Evolutionary conservation across 2,888 invertebrate species (phyloP), one percentile per base, ranked within the genome.

Genomic region (Troides aeacus): DNA sequence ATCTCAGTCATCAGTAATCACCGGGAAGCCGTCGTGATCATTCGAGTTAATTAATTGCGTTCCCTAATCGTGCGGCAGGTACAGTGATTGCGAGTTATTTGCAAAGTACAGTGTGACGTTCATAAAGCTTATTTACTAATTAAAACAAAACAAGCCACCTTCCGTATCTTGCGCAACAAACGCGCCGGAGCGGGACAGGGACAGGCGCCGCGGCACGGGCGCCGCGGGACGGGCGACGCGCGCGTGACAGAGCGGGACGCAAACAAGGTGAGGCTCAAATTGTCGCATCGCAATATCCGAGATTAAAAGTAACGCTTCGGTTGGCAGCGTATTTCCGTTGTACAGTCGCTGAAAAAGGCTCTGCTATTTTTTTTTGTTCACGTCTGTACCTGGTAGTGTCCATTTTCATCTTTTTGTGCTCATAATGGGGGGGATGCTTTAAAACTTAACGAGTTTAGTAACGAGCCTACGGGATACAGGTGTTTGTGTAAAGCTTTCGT

Each of bases 281-380:
- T 86, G 89, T 88, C 87, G 84, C 84, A 84, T 82, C 78, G 89
- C 91, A 91, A 91, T 91, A 89, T 90, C 84, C 87, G 81, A 89
- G 90, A 91, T 91, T 90, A 91, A 90, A 90, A 90, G 89, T 84
- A 85, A 89, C 90, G 90, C 87, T 79, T 87, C 83, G 89, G 81
- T 86, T 85, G 85, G 85, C 87, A 86, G 81, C 81, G 80, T 84
- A 85, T 86, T 83, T 77, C 74, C 77, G 75, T 74, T 77, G 84
- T 81, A 87, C 80, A 75, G 82, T 77, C 80, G 78, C 75, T 80
- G 78, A 75, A 78, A 80, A 82, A 81, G 77, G 39, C 57, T 24
- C 36, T 74, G 75, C 69, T 74, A 74, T 71, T 74, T 72, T 71
- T 70, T 76, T 74, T 74, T 75, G 74, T 75, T 73, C 70, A 46